phyloP scores from a whole-genome alignment of 2,797 vertebrate species.

The Coluber constrictor region DNA sequence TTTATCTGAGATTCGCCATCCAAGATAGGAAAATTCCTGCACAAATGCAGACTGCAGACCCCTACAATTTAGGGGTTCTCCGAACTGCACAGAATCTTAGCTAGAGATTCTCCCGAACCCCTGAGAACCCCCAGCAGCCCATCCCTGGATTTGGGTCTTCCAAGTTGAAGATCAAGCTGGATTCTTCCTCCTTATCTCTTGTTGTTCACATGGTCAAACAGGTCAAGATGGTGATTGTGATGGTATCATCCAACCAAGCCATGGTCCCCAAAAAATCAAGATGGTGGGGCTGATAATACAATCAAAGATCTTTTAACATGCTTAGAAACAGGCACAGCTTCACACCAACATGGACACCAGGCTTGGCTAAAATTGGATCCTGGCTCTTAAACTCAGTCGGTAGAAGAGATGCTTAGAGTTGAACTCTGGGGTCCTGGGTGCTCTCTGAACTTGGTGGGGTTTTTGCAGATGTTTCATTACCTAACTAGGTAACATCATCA shows the following conservation, averaged over 20 bases:
- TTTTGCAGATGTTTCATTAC: background rate
- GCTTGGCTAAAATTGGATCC: background rate
- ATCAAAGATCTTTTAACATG: background rate
- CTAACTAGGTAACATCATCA: background rate
- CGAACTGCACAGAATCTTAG: no score
- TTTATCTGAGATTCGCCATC: no score
- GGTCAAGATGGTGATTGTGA: background rate
- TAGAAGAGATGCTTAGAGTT: no score
- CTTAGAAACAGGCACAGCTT: background rate
- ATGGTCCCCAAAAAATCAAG: background rate
- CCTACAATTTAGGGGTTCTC: no score
- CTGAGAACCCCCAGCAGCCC: no score
- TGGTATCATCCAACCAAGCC: background rate
- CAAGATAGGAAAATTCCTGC: no score
- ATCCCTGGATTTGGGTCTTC: background rate
- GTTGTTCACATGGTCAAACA: background rate
- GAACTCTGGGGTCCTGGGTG: background rate
- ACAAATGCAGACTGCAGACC: no score
- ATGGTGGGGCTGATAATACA: background rate
- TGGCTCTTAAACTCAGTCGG: no score
- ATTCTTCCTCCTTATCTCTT: background rate
- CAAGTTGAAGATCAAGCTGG: background rate
- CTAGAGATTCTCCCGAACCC: no score
- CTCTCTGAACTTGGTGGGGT: background rate
- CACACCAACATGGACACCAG: background rate